Conservation (phyloP, 2,888 invertebrate species). For the Cephus spinipes region DNA sequence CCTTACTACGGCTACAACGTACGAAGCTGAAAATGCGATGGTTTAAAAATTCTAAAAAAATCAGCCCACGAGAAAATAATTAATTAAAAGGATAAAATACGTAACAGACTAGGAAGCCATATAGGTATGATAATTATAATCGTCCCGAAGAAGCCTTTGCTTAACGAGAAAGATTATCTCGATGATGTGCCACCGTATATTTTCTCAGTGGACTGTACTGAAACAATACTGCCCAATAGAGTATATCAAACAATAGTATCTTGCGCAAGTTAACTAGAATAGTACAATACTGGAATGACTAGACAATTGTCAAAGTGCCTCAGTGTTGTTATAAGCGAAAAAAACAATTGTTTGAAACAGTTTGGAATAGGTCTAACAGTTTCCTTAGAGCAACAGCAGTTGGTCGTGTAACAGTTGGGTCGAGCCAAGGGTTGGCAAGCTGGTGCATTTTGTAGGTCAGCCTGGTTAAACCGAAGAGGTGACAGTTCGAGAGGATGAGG, state of each 20-base stretch:
- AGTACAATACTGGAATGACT: background rate
- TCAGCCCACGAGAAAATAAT: background rate
- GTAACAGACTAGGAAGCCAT: background rate
- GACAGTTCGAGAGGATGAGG: constrained; percentile 2
- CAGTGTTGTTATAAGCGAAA: background rate
- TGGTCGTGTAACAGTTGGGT: constrained; percentile 5
- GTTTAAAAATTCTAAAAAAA: background rate
- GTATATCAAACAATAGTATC: background rate
- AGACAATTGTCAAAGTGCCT: background rate
- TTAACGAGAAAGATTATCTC: background rate
- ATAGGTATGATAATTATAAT: background rate
- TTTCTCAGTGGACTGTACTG: background rate
- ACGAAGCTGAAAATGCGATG: background rate
- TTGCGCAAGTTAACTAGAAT: background rate
- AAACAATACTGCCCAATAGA: background rate
- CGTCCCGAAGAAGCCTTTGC: background rate
- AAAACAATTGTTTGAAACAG: background rate
- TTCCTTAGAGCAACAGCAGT: background rate
- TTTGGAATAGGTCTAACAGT: background rate
- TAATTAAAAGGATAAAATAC: background rate
- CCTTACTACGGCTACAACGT: background rate
- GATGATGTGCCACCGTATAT: background rate
- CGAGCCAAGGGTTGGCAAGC: background rate
- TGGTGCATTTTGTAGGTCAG: constrained; percentile 46
- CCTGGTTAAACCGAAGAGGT: constrained; percentile 31